Evolutionary conservation across 2,797 vertebrate species (phyloP), one percentile per base, ranked within the genome.

Genomic region (Peromyscus attwateri): DNA sequence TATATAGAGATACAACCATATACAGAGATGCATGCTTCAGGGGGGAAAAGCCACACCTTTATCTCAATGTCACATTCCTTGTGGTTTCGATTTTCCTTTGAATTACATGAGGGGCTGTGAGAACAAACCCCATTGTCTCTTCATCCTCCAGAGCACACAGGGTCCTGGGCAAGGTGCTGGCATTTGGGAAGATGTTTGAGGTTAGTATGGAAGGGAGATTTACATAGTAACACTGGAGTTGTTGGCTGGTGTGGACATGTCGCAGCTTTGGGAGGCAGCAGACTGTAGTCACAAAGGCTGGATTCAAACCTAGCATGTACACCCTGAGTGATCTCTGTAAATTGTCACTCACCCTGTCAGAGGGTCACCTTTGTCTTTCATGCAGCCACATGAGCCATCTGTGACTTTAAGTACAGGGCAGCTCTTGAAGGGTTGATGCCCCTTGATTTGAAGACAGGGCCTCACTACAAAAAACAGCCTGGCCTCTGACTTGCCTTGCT

Each of bases 321-420:
- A 79, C 14, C 12, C 0, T 0, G 40, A 19, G 77, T 79, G 91
- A 77, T 60, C 76, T 92, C 92, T 81, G 83, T 49, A 81, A 85
- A 52, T 79, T 94, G 60, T 81, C 92, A 76, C 29, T 71, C 80
- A 84, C 19, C 57, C n/a, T 90, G 70, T 83, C 93, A 66, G 60
- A 85, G 46, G 55, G 29, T 55, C 52, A 21, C 34, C 52, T 95
- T 85, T 92, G 82, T 82, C 82, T 34, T 83, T 92, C 81, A 23
- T 46, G 34, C 55, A 80, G n/a, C 52, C 43, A 49, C 11, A 71
- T 73, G 55, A 88, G n/a, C 52, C 49, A 17, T 27, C 16, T 0
- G 40, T 57, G 90, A 92, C 23, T 77, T 62, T 79, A 88, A 71
- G 34, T 9, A 9, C 55, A 57, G 68, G 60, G 21, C 60, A 91